phyloP scores from a whole-genome alignment of 2,888 invertebrate genomes.

The Teinopalpus imperialis region DNA sequence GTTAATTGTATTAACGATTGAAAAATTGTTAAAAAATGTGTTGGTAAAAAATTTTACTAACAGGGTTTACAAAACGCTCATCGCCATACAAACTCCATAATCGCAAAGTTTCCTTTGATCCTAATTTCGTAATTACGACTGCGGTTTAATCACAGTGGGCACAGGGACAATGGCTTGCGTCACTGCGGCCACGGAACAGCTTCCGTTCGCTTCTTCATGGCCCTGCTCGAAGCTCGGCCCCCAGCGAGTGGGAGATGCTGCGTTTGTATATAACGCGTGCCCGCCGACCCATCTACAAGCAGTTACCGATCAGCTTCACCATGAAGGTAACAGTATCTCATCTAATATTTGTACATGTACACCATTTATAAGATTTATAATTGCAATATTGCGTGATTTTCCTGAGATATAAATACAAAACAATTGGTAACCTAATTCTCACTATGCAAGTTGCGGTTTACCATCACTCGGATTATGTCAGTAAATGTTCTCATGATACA shows the following conservation, averaged over 20 bases:
- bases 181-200: slow-evolving; percentile 56
- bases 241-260: slow-evolving; percentile 64
- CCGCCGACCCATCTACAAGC: slow-evolving; percentile 61
- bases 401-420: slow-evolving; percentile 5
- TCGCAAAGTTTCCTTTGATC: slow-evolving; percentile 23
- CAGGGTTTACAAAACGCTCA: too few relatives aligned
- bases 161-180: slow-evolving; percentile 70
- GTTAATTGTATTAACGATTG: too few relatives aligned
- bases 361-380: neutral
- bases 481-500: slow-evolving; percentile 16
- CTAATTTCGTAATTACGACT: slow-evolving; percentile 34
- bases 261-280: slow-evolving; percentile 68
- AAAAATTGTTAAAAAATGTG: too few relatives aligned
- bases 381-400: neutral
- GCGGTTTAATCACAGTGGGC: slow-evolving; percentile 35
- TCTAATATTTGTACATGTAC: slow-evolving; percentile 26
- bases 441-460: slow-evolving; percentile 15
- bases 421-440: slow-evolving; percentile 9
- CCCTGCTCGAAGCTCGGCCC: slow-evolving; percentile 43
- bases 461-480: slow-evolving; percentile 13
- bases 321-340: slow-evolving; percentile 66
- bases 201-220: slow-evolving; percentile 67
- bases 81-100: slow-evolving; percentile 1
- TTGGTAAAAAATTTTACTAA: too few relatives aligned
- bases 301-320: slow-evolving; percentile 70